Conservation (phyloP, 64 coral and sea anemone species). For the Dendronephthya gigantea region DNA sequence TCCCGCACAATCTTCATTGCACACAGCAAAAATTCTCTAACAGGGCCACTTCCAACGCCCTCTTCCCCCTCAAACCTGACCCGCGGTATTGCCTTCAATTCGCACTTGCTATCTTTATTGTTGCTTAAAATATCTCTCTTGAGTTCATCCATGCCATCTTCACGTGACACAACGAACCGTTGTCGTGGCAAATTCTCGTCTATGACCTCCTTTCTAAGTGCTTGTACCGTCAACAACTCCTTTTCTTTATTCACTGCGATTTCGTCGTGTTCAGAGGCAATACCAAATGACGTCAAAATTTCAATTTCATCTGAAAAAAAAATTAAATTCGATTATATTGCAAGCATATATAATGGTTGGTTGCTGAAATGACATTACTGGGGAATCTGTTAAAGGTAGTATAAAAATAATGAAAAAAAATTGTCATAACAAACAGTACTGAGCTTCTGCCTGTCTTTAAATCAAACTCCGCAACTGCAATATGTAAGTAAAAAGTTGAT, state of each 20-base stretch:
- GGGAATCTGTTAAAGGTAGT: too few relatives aligned
- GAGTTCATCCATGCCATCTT: conserved; percentile 23
- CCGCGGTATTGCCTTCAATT: background rate
- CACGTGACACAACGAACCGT: background rate
- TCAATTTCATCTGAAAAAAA: background rate
- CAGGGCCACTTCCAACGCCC: conserved; percentile 29
- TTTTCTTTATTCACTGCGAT: background rate
- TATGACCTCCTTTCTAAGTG: background rate
- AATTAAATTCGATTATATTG: too few relatives aligned
- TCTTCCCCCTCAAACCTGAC: conserved; percentile 29
- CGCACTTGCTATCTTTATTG: background rate
- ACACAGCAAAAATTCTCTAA: conserved; percentile 16
- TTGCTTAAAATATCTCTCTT: conserved; percentile 1
- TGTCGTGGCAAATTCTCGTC: background rate
- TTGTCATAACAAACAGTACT: too few relatives aligned
- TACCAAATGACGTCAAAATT: background rate
- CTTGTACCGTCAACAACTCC: background rate
- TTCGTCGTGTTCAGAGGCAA: background rate
- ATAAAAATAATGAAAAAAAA: too few relatives aligned
- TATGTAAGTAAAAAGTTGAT: too few relatives aligned
- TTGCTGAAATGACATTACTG: too few relatives aligned
- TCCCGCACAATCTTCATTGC: conserved; percentile 19
- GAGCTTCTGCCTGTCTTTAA: too few relatives aligned
- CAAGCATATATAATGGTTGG: too few relatives aligned
- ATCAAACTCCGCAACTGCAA: too few relatives aligned